Conservation (phyloP, 2,888 invertebrate genomes). For the Hydraecia micacea region DNA sequence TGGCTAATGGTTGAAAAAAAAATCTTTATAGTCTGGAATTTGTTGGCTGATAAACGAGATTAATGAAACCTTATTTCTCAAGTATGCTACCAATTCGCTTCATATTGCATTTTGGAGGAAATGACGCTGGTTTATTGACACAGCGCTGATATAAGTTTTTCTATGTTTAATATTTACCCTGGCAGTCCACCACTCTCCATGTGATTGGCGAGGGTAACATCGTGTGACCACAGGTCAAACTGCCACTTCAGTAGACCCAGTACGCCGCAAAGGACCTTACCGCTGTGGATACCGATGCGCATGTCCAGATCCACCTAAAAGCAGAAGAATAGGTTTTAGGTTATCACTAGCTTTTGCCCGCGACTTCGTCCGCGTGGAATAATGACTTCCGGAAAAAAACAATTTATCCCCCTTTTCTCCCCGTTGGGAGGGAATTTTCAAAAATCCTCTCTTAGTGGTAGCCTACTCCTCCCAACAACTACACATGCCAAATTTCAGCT, state of each 20-base stretch:
- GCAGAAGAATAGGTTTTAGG: not conserved
- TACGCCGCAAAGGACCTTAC: constrained; percentile 98
- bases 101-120: not conserved
- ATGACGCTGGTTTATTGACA: not conserved
- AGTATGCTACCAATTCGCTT: not conserved
- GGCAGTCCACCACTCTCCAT: constrained; percentile 99
- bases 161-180: constrained; percentile 91
- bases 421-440: too few species aligned
- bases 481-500: too few species aligned
- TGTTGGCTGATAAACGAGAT: not conserved
- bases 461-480: too few species aligned
- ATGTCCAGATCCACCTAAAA: constrained; percentile 97
- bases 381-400: too few species aligned
- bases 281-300: constrained; percentile 99
- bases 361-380: too few species aligned
- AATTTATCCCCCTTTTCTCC: too few species aligned
- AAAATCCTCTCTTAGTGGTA: too few species aligned
- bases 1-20: too few species aligned
- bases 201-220: constrained; percentile 98
- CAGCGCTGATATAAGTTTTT: too few species aligned
- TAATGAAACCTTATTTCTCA: not conserved
- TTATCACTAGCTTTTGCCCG: too few species aligned
- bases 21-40: not conserved
- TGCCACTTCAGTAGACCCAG: constrained; percentile 98
- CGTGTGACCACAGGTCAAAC: constrained; percentile 98